phyloP scores from a whole-genome alignment of 2,888 invertebrate genomes.

The Lepidonotus clava region DNA sequence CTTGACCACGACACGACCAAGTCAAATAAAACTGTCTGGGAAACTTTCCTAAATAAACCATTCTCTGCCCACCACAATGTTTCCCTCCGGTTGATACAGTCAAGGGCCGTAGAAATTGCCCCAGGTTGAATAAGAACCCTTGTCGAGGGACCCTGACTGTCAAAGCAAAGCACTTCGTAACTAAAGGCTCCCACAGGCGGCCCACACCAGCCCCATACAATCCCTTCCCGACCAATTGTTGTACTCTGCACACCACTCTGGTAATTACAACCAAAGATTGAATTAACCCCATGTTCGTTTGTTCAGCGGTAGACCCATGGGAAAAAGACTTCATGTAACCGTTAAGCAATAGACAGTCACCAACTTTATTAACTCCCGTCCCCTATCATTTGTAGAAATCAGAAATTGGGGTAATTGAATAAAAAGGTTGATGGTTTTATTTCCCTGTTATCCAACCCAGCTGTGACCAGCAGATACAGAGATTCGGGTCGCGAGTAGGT shows the following conservation, averaged over 20 bases:
- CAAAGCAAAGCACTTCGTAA: not conserved
- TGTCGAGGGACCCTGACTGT: not conserved
- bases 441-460: not conserved
- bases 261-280: slow-evolving; percentile 27
- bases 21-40: slow-evolving; percentile 14
- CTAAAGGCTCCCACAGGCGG: slow-evolving; percentile 7
- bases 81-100: slow-evolving; percentile 2
- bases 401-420: not conserved
- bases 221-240: not conserved
- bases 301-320: not conserved
- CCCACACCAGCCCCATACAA: no score
- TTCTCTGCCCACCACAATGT: slow-evolving; percentile 8
- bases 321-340: slow-evolving; percentile 15
- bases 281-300: slow-evolving; percentile 36
- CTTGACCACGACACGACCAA: not conserved
- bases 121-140: slow-evolving; percentile 7
- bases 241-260: not conserved
- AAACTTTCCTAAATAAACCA: not conserved
- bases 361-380: not conserved
- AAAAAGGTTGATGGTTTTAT: not conserved
- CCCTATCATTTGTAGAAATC: no score
- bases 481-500: no score
- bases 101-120: slow-evolving; percentile 29
- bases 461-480: not conserved
- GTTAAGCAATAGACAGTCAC: not conserved